Evolutionary conservation across 2,113 vertebrate species (phyloP).

Genomic region (Nothobranchius kuhntae): DNA sequence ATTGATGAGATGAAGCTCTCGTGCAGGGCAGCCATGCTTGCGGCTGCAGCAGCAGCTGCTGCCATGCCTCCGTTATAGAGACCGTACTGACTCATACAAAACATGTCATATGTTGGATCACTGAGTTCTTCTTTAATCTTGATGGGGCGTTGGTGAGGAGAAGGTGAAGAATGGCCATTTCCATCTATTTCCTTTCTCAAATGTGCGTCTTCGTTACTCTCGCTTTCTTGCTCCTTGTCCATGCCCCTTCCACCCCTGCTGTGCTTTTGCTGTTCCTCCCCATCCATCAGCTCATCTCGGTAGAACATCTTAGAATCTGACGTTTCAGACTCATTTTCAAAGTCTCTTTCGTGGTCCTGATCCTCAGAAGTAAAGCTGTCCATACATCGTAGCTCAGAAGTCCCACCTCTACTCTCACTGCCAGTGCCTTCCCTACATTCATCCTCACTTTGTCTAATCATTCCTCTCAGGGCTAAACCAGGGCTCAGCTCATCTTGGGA

Average conservation of each 20-base stretch:
- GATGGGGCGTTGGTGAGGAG: conserved; percentile 87
- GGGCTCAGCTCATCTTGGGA: conserved; percentile 97
- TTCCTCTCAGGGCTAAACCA: conserved; percentile 88
- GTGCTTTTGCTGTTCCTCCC: conserved; percentile 82
- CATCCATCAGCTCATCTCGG: conserved; percentile 89
- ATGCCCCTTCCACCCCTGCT: conserved; percentile 48
- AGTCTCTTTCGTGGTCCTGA: conserved; percentile 96
- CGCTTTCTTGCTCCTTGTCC: conserved; percentile 70
- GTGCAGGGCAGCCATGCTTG: conserved; percentile 95
- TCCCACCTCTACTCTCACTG: conserved; percentile 74
- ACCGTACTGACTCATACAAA: conserved; percentile 98
- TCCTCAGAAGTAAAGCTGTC: conserved; percentile 98
- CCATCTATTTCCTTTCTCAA: conserved; percentile 84
- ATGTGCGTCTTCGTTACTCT: conserved; percentile 64
- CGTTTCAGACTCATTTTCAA: conserved; percentile 96
- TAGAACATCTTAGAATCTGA: conserved; percentile 93
- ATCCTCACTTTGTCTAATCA: conserved; percentile 85
- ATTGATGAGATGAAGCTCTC: conserved; percentile 95
- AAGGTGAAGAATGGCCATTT: conserved; percentile 84
- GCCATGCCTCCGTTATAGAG: conserved; percentile 91
- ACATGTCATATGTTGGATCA: conserved; percentile 98
- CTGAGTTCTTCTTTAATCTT: conserved; percentile 97
- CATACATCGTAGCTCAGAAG: conserved; percentile 86
- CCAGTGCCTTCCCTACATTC: conserved; percentile 82
- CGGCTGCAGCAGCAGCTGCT: conserved; percentile 86